Evolutionary conservation across 2,113 vertebrate genomes (phyloP).

Genomic region (human): GRCh38 chrX:140676001-140676500

Average conservation of each 20-base stretch:
- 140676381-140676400: background rate
- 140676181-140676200: background rate
- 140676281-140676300: background rate
- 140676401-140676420: background rate
- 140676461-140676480: background rate
- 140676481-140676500: background rate
- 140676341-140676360: background rate
- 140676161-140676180: background rate
- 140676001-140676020: no score
- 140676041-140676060: background rate
- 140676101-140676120: background rate
- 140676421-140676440: background rate
- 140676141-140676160: background rate
- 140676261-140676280: background rate
- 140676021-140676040: background rate
- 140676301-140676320: background rate
- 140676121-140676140: background rate
- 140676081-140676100: background rate
- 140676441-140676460: background rate
- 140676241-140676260: background rate
- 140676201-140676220: background rate
- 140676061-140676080: background rate
- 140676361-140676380: background rate
- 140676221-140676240: background rate
- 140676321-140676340: slow-evolving; percentile 16